Conservation (phyloP, 2,797 vertebrate species). For the Myotis daubentonii region DNA sequence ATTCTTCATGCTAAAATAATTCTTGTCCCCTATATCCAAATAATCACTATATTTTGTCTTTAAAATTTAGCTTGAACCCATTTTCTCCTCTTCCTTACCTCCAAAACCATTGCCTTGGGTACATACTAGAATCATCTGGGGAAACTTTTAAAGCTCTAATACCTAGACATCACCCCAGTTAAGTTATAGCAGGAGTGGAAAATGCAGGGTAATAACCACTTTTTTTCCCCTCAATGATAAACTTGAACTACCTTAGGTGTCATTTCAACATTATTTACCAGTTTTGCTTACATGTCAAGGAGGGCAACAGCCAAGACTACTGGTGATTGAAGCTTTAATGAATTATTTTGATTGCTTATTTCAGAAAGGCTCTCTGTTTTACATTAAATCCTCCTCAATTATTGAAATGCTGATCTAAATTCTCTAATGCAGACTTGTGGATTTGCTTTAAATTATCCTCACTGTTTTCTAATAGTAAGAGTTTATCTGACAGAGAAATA, state of each 20-base stretch:
- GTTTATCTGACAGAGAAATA: constrained; percentile 78
- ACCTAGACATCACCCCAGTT: background rate
- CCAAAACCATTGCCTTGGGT: background rate
- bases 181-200: background rate
- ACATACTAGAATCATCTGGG: background rate
- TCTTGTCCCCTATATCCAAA: background rate
- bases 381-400: constrained; percentile 79
- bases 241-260: constrained; percentile 65
- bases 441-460: constrained; percentile 81
- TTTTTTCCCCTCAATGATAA: constrained; percentile 3
- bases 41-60: background rate
- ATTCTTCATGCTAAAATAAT: background rate
- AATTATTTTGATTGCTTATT: constrained; percentile 85
- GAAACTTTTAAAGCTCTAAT: background rate
- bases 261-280: constrained; percentile 73
- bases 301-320: constrained; percentile 66
- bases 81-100: background rate
- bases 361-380: constrained; percentile 79
- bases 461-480: constrained; percentile 78
- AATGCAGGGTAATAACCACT: constrained; percentile 48
- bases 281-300: constrained; percentile 77
- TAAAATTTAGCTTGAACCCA: background rate
- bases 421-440: constrained; percentile 66
- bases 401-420: constrained; percentile 84
- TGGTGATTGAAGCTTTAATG: constrained; percentile 82